These are phyloP conservation scores for Drosophila stalkeri DNA, from an alignment of 2,888 invertebrate species.

Conservation along the genomic window DNA sequence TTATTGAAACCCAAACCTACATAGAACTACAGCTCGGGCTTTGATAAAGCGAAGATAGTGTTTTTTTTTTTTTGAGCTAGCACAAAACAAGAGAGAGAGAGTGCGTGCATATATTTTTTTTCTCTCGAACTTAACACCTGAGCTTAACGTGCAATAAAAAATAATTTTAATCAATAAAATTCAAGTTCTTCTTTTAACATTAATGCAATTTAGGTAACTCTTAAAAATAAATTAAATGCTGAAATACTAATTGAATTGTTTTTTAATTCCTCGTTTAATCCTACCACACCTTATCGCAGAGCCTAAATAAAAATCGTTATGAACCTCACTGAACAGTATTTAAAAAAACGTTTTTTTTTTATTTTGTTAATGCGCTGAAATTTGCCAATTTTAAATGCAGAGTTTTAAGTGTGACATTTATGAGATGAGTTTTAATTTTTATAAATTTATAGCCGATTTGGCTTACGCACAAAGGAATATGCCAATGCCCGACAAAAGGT, in stretches of 20 bases:
- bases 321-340: constrained; percentile 9
- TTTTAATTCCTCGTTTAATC: not conserved
- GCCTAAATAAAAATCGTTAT: not conserved
- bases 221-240: not conserved
- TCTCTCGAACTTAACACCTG: not conserved
- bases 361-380: constrained; percentile 27
- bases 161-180: no score
- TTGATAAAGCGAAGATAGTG: no score
- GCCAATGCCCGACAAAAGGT: constrained; percentile 42
- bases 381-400: constrained; percentile 43
- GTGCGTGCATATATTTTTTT: no score
- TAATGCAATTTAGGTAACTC: not conserved
- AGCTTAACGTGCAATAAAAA: no score
- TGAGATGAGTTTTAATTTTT: constrained; percentile 56
- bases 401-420: constrained; percentile 59
- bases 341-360: not conserved
- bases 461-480: constrained; percentile 52
- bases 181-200: not conserved
- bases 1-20: no score
- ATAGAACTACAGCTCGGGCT: no score
- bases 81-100: no score
- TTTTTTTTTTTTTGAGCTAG: no score
- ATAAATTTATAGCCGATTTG: constrained; percentile 44
- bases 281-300: not conserved
- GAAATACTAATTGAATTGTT: not conserved